Evolutionary conservation across 2,113 vertebrate genomes (phyloP).

Genomic region (Nyctibius bracteatus): DNA sequence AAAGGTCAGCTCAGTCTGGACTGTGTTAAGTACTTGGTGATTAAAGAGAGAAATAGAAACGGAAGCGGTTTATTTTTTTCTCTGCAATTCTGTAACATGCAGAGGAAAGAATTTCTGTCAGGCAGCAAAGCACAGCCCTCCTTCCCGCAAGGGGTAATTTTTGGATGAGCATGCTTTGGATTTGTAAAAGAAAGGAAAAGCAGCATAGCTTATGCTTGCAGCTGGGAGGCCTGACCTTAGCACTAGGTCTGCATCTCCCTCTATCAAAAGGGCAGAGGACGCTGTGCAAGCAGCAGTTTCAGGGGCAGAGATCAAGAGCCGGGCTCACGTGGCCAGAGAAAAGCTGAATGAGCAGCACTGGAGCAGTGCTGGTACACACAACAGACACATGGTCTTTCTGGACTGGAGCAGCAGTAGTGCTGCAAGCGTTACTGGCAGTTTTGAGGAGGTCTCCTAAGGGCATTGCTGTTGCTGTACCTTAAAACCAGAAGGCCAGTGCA

Average conservation of each 20-base stretch:
- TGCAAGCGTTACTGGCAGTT: not conserved
- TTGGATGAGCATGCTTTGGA: not conserved
- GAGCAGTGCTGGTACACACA: not conserved
- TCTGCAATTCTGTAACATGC: not conserved
- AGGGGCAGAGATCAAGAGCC: not conserved
- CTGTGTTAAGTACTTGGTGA: not conserved
- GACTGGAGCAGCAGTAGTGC: too few relatives aligned
- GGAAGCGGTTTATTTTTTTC: not conserved
- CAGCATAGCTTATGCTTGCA: not conserved
- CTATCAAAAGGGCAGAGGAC: not conserved
- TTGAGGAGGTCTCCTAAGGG: not conserved
- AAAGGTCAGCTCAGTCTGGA: not conserved
- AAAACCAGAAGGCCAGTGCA: constrained; percentile 87
- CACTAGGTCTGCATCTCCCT: not conserved
- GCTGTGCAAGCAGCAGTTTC: not conserved
- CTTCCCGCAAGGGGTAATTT: not conserved
- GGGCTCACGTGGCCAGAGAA: not conserved
- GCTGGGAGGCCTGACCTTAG: not conserved
- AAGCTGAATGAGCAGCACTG: not conserved
- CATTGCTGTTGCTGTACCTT: constrained; percentile 70
- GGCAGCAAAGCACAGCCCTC: not conserved
- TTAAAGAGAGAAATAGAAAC: not conserved
- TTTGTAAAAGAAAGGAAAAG: not conserved
- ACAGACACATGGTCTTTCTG: not conserved
- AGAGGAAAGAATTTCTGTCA: not conserved